Evolutionary conservation across 2,888 invertebrate species (phyloP), one percentile per base, ranked within the genome.

Genomic region (Metacarcinus magister): DNA sequence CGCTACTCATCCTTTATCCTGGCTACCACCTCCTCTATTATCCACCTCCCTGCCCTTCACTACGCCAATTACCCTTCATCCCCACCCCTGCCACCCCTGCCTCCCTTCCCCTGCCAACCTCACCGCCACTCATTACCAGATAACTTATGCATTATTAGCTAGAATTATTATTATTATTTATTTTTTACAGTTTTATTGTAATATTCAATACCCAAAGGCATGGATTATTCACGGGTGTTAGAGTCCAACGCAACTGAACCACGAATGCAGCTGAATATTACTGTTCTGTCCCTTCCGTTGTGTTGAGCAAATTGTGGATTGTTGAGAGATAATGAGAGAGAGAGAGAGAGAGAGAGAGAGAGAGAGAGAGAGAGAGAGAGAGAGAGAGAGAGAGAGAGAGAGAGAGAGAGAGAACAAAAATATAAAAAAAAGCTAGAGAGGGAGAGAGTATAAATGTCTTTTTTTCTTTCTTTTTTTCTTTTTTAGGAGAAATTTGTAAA

Each of bases 321-420:
- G 87, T 32, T 87, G 8, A 23, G 32, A 43, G 43, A 89, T 8
- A 43, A 32, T 28, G 89, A 43, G 89, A 89, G 32, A 43, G 89
- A 89, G 32, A 43, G 89, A 87, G 89, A 43, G 89, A 87, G 89
- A 43, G 89, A 43, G 43, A 43, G 89, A 87, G 89, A 87, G 43
- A 39, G 43, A 87, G 89, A 60, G 60, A 60, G 60, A 60, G 60
- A 60, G 60, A 60, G 60, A 60, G 60, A 60, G 60, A 60, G 60
- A 60, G 60, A 60, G 60, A 60, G 60, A 60, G 60, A 60, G 60
- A 60, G 60, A 60, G 60, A 60, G 60, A 60, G 60, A 60, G 5
- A 16, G 16, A 60, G 8, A 60, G 5, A 10, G 16, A 60, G 60
- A 60, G 16, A 5, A 46, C 10, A 48, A 48, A 13, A 48, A 48